Base-by-base conservation (phyloP, 2,113 vertebrate genomes). In the Dunckerocampus dactyliophorus region DNA sequence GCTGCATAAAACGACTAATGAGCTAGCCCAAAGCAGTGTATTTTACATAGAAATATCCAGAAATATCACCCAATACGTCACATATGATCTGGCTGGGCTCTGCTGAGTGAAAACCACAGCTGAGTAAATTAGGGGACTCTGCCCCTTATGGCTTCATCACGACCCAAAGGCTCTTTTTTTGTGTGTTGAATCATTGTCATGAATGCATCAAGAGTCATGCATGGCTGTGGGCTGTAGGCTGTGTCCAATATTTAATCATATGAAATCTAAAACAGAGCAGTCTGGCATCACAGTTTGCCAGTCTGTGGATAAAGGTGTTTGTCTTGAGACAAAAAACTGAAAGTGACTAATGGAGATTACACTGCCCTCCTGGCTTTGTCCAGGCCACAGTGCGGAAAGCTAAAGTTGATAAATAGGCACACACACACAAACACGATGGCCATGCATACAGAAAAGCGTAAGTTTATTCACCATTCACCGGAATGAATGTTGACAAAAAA, bases 241-340 rank as follows among this genome's bases (percentile, higher is more conserved):
- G 73, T 75, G 50, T 75, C 71, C 75, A 71, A 57, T 63, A 67
- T 73, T 78, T 80, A 81, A 82, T 85, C 69, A 82, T 71, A 65
- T 74, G 71, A 70, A 83, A 75, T 56, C 67, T 68, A 55, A 80
- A 85, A 77, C 58, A 6, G 71, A 80, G 74, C 53, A 75, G 76
- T 74, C 75, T 71, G 58, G 62, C 75, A 59, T 76, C 67, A 65
- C 51, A 65, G 69, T 65, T 77, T 56, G 67, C 55, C 63, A 70
- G 48, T 79, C 61, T 64, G 59, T 60, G 65, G 64, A 75, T 52
- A 17, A 65, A 21, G 15, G 65, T 24, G 65, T 82, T 85, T 77
- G 74, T 81, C 73, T 63, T 37, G 19, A 73, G 48, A 80, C 67
- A 67, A 74, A 43, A 75, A 70, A 68, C 62, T 62, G 69, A 65